Base-by-base conservation (phyloP, 2,797 vertebrate genomes). In the Phalloptychus januarius region DNA sequence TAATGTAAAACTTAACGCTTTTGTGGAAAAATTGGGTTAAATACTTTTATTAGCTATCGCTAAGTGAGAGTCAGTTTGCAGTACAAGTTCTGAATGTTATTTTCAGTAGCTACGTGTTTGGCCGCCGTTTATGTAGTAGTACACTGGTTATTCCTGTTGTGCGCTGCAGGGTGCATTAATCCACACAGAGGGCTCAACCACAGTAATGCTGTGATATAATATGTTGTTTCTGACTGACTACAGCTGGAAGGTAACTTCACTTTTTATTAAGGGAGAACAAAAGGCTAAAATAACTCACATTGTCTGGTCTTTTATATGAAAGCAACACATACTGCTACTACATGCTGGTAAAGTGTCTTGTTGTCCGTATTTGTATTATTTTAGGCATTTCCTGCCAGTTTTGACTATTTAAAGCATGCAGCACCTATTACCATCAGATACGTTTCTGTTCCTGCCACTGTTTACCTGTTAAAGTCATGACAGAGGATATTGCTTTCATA, bases 401-500 rank as follows among this genome's bases (percentile, higher is more conserved):
- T 7, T 8, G 7, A 23, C 61, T 67, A 25, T 23, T 65, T 40
- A 40, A 52, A 52, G 23, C 50, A 50, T 2, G 7, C 20, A 23
- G 7, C 7, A 2, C 20, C 48, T 52, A 8, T 25, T 3, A 7
- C 40, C 13, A 44, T 70, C 67, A n/a, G 23, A 69, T 42, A 69
- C 5, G 20, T 69, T 13, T 25, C 36, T 25, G 38, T n/a, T 25
- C 23, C 23, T 44, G 8, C 40, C 25, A n/a, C 56, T 2, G 6
- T 75, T 48, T 25, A 33, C 1, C 40, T 52, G 48, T 46, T 36
- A 79, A 40, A 74, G 40, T 40, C 77, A 80, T 0, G 8, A 58
- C 72, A 46, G 18, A 63, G 46, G 2, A 69, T 67, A 77, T 76
- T 38, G 54, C 58, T 73, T 63, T 63, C 25, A 28, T 12, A 45